Percentiles rank a stretch among this genome's conserved stretches.
phyloP scores from a whole-genome alignment of 2,888 invertebrate genomes.

The Spilarctia lutea region DNA sequence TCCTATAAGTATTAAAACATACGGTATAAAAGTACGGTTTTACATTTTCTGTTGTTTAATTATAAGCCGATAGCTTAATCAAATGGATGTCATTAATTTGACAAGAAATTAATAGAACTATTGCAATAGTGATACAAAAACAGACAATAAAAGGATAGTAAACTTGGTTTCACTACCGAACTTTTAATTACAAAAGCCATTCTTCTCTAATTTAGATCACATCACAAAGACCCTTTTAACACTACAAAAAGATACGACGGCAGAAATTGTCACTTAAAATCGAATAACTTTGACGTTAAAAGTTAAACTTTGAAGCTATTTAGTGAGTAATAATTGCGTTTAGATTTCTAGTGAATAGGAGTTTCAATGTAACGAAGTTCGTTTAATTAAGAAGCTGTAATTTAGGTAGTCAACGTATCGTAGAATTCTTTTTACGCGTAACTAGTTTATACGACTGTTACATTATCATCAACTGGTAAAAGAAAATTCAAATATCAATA shows the following conservation, averaged over 20 bases:
- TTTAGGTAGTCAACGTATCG: neutral
- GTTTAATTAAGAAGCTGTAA: constrained; percentile 39
- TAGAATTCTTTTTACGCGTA: neutral
- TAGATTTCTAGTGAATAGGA: constrained; percentile 31
- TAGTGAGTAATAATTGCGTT: constrained; percentile 41
- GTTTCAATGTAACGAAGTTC: constrained; percentile 33
- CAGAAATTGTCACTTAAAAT: constrained; percentile 12
- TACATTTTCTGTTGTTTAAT: neutral
- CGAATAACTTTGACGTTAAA: constrained; percentile 28
- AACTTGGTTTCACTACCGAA: neutral
- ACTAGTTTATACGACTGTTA: neutral
- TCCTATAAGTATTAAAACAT: too few relatives aligned
- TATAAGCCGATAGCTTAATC: neutral
- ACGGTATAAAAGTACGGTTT: neutral
- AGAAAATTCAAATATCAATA: neutral
- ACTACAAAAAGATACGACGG: neutral
- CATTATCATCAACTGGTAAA: neutral
- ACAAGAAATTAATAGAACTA: neutral
- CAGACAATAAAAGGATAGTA: neutral
- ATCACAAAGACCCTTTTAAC: constrained; percentile 1
- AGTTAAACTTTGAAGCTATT: constrained; percentile 29
- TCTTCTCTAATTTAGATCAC: constrained; percentile 1
- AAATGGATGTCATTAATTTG: neutral
- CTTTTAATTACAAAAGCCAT: neutral
- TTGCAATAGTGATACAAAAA: neutral